Evolutionary conservation across 2,888 invertebrate genomes (phyloP), one percentile per base, ranked within the genome.

Genomic region (Agrotis segetum): DNA sequence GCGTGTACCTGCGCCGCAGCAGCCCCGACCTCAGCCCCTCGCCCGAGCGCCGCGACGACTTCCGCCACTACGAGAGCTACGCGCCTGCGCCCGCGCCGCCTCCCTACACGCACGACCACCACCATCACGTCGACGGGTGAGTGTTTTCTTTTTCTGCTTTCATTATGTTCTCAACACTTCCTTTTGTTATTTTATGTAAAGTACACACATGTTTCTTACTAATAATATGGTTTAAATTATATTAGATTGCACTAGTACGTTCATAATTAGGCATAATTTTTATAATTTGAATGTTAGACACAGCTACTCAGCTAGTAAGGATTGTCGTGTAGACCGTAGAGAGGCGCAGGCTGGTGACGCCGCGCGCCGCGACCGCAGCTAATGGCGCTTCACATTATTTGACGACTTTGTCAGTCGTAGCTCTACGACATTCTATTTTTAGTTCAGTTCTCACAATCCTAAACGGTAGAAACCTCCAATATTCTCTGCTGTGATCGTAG

Each of bases 21-120:
- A 89, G 91, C 90, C 92, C 93, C 87, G 92, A 89, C 65, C 89
- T 86, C 74, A 89, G 89, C 87, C 93, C 94, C 17, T 88, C 90
- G 87, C 93, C 92, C 59, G 93, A 91, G 88, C 93, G 91, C 81
- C 91, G 92, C 84, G 93, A 92, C 72, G 93, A 93, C 75, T 93
- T 92, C 91, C 92, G 92, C 85, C 94, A 92, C 92, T 93, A 95
- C 92, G 94, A 94, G 81, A 82, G 88, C 70, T 94, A 94, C 91
- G 80, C 91, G 79, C 86, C 90, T n/a, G 81, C 88, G 69, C 88
- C 89, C 49, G 90, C 89, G 81, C 91, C 93, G 81, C 89, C 90
- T 63, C 90, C 91, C 85, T 92, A 92, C 90, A 75, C 90, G 47
- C 91, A 92, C 82, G 91, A 94, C 34, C 93, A 93, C 84, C 93